Evolutionary conservation across 2,113 vertebrate species (phyloP), one percentile per base, ranked within the genome.

Genomic region (Alexandromys fortis): DNA sequence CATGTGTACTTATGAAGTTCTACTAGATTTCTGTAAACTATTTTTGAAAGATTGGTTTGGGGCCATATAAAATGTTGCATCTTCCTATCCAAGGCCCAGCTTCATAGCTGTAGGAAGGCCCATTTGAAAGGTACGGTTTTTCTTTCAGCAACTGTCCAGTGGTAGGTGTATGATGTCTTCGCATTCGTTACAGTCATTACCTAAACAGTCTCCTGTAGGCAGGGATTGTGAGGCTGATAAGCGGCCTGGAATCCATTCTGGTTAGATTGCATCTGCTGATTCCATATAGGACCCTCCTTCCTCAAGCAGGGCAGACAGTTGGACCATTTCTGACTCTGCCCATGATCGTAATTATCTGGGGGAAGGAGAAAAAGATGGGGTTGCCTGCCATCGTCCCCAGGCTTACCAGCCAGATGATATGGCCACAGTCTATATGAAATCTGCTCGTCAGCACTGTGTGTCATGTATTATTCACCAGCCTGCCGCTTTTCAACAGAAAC

Each of bases 61-160:
- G 94, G 96, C 97, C 98, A 94, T 97, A 96, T 97, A 97, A 97
- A 98, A 97, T 98, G 97, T 97, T 98, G 96, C 95, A 90, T 97
- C 94, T 98, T 97, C 93, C 91, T 95, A 98, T 96, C 92, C 92
- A 96, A 97, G 96, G 68, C 55, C 98, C 86, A 67, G 52, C 93
- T 89, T 96, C 93, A 88, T 89, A 98, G 96, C 96, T 96, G 76
- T 96, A 93, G 95, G 98, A 97, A 92, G 76, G 96, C 97, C 96
- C 97, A 87, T 97, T 0, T 0, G 96, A 97, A 97, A 94, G 55
- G 68, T 86, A 93, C 91, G 76, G 83, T 94, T 98, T 98, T 98
- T 97, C 95, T 95, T 98, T 86, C 90, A 97, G 81, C 93, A 94
- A 95, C 97, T 97, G 90, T 96, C 98, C 97, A 97, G 97, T 96